Evolutionary conservation across 2,113 vertebrate species (phyloP).

Genomic region (Ceyx margarethae): DNA sequence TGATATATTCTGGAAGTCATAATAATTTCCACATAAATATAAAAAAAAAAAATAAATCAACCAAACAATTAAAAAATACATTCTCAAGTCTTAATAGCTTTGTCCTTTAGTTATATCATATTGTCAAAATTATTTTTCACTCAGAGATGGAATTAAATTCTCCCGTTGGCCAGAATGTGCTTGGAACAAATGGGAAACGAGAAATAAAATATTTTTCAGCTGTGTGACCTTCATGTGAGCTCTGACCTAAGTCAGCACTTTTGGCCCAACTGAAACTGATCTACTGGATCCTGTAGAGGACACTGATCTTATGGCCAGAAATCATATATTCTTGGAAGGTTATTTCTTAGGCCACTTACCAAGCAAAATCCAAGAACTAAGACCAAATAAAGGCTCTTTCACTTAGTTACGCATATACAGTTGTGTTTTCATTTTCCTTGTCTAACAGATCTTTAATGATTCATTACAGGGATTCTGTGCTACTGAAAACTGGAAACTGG

Average conservation of each 20-base stretch:
- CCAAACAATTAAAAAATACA: neutral
- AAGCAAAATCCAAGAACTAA: neutral
- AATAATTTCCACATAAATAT: neutral
- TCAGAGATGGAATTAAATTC: neutral
- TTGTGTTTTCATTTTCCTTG: neutral
- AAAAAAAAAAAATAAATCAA: neutral
- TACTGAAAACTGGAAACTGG: slow-evolving; percentile 89
- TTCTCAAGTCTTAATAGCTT: neutral
- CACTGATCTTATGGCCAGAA: neutral
- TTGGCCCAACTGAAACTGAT: neutral
- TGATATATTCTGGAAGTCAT: neutral
- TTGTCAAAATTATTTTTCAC: neutral
- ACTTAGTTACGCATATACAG: neutral
- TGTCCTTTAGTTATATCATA: neutral
- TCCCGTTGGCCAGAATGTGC: neutral
- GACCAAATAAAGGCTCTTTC: neutral
- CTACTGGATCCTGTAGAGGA: neutral
- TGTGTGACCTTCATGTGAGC: neutral
- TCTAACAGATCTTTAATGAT: neutral
- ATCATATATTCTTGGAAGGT: neutral
- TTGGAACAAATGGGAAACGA: neutral
- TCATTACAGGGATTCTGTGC: slow-evolving; percentile 81
- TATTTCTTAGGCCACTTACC: neutral
- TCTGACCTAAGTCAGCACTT: neutral
- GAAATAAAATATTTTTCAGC: neutral